Percentiles rank a stretch among this genome's conserved stretches.
These are phyloP conservation scores for Lymantria monacha DNA, from an alignment of 2,888 invertebrate genomes.

Conservation along the genomic window DNA sequence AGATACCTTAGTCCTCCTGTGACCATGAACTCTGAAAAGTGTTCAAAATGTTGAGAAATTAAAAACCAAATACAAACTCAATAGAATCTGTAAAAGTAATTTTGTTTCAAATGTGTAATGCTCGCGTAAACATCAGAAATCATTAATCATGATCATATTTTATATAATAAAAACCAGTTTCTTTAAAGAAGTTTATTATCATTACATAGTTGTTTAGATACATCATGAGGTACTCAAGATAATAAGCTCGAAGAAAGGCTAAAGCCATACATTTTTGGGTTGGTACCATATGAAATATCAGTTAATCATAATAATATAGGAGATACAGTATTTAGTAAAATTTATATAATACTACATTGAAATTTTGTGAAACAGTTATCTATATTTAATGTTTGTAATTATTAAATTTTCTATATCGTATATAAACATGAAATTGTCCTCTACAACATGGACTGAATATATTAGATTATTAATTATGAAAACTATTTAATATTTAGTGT, in stretches of 20 bases:
- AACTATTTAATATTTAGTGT: neutral
- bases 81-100: too few species aligned
- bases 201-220: slow-evolving; percentile 23
- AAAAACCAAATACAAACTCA: too few species aligned
- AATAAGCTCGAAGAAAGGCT: slow-evolving; percentile 61
- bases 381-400: neutral
- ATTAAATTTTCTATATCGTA: neutral
- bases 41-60: too few species aligned
- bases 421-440: too few species aligned
- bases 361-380: neutral
- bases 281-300: neutral
- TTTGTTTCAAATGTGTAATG: too few species aligned
- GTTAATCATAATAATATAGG: neutral
- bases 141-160: neutral
- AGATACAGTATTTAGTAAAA: neutral
- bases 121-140: too few species aligned
- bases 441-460: too few species aligned
- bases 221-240: slow-evolving; percentile 14
- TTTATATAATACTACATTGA: neutral
- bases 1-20: too few species aligned
- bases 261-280: slow-evolving; percentile 31
- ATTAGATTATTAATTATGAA: too few species aligned
- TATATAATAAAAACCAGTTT: neutral
- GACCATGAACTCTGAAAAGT: too few species aligned
- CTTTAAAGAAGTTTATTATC: slow-evolving; percentile 38